A percentile compares a stretch with the other conserved stretches of the same genome.
phyloP scores from a whole-genome alignment of 2,797 vertebrate species.

The Sorex maritimensis region DNA sequence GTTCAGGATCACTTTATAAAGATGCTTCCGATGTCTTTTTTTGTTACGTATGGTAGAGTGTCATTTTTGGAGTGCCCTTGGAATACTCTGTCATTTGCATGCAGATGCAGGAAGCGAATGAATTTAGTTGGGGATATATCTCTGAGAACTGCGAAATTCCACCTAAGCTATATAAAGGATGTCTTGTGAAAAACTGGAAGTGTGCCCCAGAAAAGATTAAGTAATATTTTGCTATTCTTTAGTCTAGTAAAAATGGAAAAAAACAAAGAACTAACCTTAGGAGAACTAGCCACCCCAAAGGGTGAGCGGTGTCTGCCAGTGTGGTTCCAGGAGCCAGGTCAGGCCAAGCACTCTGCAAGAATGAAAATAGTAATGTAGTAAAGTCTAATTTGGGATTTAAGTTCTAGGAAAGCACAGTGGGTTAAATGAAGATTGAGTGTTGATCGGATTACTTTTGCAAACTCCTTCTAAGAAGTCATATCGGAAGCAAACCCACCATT shows the following conservation, averaged over 20 bases:
- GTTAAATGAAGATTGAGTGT: neutral
- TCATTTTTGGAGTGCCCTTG: neutral
- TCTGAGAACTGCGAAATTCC: constrained; percentile 37
- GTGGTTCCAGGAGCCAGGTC: neutral
- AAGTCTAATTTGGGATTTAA: constrained; percentile 22
- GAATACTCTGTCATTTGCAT: neutral
- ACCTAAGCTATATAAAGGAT: neutral
- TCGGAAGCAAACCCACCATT: neutral
- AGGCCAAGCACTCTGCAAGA: neutral
- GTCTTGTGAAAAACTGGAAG: neutral
- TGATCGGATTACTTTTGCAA: constrained; percentile 38
- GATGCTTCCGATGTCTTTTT: neutral
- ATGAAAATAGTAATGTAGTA: neutral
- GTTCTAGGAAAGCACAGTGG: neutral
- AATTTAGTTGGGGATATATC: neutral
- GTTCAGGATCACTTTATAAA: neutral
- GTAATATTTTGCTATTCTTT: neutral
- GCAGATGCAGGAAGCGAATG: neutral
- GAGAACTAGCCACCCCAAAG: neutral
- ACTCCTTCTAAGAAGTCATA: neutral
- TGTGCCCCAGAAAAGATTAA: neutral
- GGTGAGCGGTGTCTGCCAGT: neutral
- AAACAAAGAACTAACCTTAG: neutral
- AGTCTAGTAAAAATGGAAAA: neutral
- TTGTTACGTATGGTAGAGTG: neutral